Conservation (phyloP, 2,888 invertebrate species). For the Ichneumon xanthorius region DNA sequence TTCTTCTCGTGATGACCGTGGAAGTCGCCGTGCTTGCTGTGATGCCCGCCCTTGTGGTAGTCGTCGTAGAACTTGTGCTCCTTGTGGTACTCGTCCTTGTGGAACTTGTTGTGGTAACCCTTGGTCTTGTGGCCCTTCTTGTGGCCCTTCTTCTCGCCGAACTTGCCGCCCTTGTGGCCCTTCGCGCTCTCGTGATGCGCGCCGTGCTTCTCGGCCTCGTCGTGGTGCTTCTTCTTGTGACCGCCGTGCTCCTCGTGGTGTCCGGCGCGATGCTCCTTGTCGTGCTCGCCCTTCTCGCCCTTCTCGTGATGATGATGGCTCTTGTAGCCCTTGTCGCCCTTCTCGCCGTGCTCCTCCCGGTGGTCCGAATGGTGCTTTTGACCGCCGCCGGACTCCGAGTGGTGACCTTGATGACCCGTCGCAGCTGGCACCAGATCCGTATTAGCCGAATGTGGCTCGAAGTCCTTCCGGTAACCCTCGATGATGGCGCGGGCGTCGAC, state of each 20-base stretch:
- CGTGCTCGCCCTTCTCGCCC: conserved; percentile 87
- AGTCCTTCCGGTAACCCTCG: background rate
- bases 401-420: conserved; percentile 63
- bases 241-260: conserved; percentile 88
- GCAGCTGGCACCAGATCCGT: conserved; percentile 67
- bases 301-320: conserved; percentile 91
- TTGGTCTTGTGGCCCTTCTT: conserved; percentile 92
- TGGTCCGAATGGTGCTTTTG: conserved; percentile 89
- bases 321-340: conserved; percentile 93
- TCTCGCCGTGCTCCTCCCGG: conserved; percentile 90
- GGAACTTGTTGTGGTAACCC: conserved; percentile 92
- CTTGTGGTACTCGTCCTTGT: conserved; percentile 92
- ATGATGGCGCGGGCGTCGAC: background rate
- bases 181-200: conserved; percentile 89
- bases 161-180: conserved; percentile 89
- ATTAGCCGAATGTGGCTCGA: background rate
- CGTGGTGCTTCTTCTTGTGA: conserved; percentile 88
- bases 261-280: conserved; percentile 87
- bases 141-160: conserved; percentile 91
- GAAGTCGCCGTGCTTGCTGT: conserved; percentile 89
- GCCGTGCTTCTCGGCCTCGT: conserved; percentile 88
- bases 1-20: conserved; percentile 89
- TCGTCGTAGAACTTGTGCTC: conserved; percentile 93
- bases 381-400: conserved; percentile 88
- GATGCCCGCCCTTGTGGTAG: conserved; percentile 90